Percentiles rank a stretch among this genome's conserved stretches.
phyloP scores from a whole-genome alignment of 2,888 invertebrate species.

The Philonicus albiceps region DNA sequence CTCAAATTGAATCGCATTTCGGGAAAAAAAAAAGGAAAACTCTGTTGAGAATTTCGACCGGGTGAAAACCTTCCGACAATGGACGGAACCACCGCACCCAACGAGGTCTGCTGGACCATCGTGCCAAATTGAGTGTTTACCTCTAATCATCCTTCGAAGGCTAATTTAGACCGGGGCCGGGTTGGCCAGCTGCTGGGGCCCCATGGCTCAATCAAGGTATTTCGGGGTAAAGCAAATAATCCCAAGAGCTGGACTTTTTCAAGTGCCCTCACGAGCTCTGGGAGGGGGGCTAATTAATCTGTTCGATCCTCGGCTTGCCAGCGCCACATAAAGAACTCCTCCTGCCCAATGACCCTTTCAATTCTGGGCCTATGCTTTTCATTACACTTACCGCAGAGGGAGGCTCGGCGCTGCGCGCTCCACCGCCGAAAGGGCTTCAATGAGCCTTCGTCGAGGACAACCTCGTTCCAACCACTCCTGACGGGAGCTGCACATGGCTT shows the following conservation, averaged over 20 bases:
- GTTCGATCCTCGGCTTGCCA: not conserved
- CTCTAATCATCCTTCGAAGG: not conserved
- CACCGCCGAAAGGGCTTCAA: not conserved
- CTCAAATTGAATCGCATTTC: not conserved
- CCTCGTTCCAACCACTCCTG: not conserved
- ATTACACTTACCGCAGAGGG: not conserved
- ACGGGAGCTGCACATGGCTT: not conserved
- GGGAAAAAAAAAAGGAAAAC: not conserved
- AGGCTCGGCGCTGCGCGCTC: not conserved
- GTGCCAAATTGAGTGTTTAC: not conserved
- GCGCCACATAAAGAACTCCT: not conserved
- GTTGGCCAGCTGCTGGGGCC: not conserved
- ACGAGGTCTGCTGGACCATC: not conserved
- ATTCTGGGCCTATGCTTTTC: not conserved
- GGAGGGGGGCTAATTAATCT: not conserved
- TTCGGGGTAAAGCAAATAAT: constrained; percentile 25
- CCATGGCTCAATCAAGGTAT: constrained; percentile 3
- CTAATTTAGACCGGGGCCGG: constrained; percentile 5
- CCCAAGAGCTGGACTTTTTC: constrained; percentile 12
- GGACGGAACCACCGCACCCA: not conserved
- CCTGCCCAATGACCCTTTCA: not conserved
- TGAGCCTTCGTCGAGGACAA: not conserved
- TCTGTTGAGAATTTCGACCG: not conserved
- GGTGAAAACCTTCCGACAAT: not conserved
- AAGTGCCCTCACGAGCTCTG: not conserved